Evolutionary conservation across 2,888 invertebrate genomes (phyloP), one percentile per base, ranked within the genome.

Genomic region (Agonopterix alstromeriana): DNA sequence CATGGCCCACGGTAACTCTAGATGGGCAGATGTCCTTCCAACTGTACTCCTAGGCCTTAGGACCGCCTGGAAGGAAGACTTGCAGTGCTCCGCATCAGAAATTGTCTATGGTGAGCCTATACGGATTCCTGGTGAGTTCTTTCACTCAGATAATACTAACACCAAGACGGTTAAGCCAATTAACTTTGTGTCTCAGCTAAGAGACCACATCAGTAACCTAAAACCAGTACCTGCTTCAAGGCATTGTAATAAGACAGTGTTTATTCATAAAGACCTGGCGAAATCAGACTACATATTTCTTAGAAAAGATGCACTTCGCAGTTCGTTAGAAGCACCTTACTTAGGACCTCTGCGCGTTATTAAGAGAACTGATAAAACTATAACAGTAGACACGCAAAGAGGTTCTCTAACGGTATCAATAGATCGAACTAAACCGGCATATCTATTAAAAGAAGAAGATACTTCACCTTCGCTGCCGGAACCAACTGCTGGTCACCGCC

Each of bases 1-100:
- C 0, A 66, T 78, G 7, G 52, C 63, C n/a, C 66, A 72, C 36
- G 52, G 53, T 0, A 73, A 69, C 44, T 2, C 27, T 2, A 8
- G 27, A 9, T 38, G 38, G 14, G 61, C 74, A 8, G 48, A 53
- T 2, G 51, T 65, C 9, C 52, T 77, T 14, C 60, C 77, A 1
- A 44, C 48, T 1, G 70, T 61, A 47, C 53, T 77, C 1, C 46
- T 56, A n/a, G 50, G 51, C 10, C 50, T 57, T 9, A 46, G 53
- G 1, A 47, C 53, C 4, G 41, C 57, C 1, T 64, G 64, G 27
- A 48, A 57, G 1, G 60, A 65, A 0, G 75, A 75, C 11, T 51
- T 73, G 3, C 14, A 47, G 10, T 35, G 47, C 54, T 53, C 57
- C 0, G 12, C 55, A 38, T 60, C 61, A 1, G 58, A 62, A 14